Percentiles rank a stretch among this genome's conserved stretches.
phyloP scores from a whole-genome alignment of 2,888 invertebrate genomes.

The Deilephila elpenor region DNA sequence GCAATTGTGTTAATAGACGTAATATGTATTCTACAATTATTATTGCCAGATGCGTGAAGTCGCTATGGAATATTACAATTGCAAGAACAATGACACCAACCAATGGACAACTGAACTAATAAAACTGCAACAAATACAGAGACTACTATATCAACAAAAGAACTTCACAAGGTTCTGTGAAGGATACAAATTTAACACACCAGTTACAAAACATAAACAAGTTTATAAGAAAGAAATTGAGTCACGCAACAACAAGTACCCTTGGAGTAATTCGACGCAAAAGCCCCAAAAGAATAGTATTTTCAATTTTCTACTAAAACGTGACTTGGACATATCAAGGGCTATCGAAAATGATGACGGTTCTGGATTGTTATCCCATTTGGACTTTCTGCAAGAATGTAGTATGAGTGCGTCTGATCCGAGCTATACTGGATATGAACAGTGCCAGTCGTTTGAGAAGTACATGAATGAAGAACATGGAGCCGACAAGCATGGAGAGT shows the following conservation, averaged over 20 bases:
- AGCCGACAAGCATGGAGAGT: slow-evolving; percentile 52
- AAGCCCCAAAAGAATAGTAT: slow-evolving; percentile 61
- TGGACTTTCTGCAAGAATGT: slow-evolving; percentile 68
- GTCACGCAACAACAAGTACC: slow-evolving; percentile 74
- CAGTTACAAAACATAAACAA: slow-evolving; percentile 50
- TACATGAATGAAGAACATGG: slow-evolving; percentile 52
- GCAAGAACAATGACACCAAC: slow-evolving; percentile 80
- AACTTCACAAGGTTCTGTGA: slow-evolving; percentile 69
- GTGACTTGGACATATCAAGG: slow-evolving; percentile 63
- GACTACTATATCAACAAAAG: slow-evolving; percentile 73
- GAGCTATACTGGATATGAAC: slow-evolving; percentile 65
- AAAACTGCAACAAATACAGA: slow-evolving; percentile 72
- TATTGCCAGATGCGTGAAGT: slow-evolving; percentile 87
- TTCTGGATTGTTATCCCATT: slow-evolving; percentile 56
- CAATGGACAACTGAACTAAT: slow-evolving; percentile 77
- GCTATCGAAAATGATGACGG: slow-evolving; percentile 57
- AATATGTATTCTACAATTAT: background rate
- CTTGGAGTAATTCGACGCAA: slow-evolving; percentile 72
- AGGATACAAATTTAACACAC: slow-evolving; percentile 65
- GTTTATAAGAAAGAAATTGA: slow-evolving; percentile 62
- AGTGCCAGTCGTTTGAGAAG: slow-evolving; percentile 66
- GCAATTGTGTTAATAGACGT: background rate
- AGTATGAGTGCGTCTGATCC: slow-evolving; percentile 65
- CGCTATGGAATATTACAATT: slow-evolving; percentile 89
- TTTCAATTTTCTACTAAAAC: slow-evolving; percentile 68